phyloP scores from a whole-genome alignment of 2,797 vertebrate species.

The Atherinosoma microstoma region DNA sequence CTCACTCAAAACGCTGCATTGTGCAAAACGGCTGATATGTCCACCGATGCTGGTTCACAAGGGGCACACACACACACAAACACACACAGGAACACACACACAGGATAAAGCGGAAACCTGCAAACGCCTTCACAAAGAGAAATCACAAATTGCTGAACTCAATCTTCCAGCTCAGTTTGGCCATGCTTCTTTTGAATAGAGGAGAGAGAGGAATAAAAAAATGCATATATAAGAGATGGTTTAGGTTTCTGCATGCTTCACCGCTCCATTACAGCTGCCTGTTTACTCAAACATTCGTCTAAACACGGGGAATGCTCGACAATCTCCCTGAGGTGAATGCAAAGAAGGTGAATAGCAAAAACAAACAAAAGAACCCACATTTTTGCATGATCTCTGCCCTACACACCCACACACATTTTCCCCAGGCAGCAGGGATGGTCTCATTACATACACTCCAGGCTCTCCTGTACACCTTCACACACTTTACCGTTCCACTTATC shows the following conservation, averaged over 20 bases:
- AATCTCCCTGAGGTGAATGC: slow-evolving; percentile 42
- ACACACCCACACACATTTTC: slow-evolving; percentile 34
- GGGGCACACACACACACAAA: slow-evolving; percentile 3
- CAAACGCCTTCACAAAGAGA: slow-evolving; percentile 27
- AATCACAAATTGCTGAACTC: slow-evolving; percentile 33
- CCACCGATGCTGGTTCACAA: slow-evolving; percentile 31
- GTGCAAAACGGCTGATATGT: slow-evolving; percentile 22
- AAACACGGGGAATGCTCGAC: slow-evolving; percentile 24
- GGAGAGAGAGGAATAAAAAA: slow-evolving; percentile 1
- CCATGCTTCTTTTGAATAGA: slow-evolving; percentile 16
- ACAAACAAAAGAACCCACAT: slow-evolving; percentile 1
- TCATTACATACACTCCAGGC: slow-evolving; percentile 41
- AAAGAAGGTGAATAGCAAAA: slow-evolving; percentile 28
- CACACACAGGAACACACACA: neutral
- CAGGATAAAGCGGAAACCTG: neutral
- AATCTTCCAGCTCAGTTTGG: slow-evolving; percentile 31
- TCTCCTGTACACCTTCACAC: slow-evolving; percentile 26
- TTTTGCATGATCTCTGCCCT: slow-evolving; percentile 39
- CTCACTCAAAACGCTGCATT: slow-evolving; percentile 28
- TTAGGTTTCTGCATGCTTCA: slow-evolving; percentile 40
- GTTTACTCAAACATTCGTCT: slow-evolving; percentile 49
- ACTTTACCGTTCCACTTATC: slow-evolving; percentile 24
- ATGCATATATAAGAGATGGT: slow-evolving; percentile 25
- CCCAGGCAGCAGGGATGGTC: slow-evolving; percentile 32
- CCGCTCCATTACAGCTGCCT: slow-evolving; percentile 36